Evolutionary conservation across 2,888 invertebrate genomes (phyloP).

Genomic region (Hirtodrosophila alboralis): DNA sequence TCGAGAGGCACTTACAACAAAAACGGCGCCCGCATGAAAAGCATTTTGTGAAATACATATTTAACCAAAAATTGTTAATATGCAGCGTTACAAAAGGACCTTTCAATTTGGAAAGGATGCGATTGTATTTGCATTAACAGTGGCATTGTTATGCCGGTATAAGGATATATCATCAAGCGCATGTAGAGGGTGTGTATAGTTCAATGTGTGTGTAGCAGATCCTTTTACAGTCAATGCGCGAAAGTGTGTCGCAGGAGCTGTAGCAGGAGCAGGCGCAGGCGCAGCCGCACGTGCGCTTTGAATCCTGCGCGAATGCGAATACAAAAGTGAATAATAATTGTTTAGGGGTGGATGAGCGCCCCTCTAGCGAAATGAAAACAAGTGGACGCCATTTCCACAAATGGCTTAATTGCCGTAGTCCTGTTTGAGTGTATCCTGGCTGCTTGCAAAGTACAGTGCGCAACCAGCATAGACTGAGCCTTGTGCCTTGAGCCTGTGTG

Average conservation of each 20-base stretch:
- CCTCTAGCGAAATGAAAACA: slow-evolving; percentile 69
- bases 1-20: slow-evolving; percentile 14
- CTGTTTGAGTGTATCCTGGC: slow-evolving; percentile 27
- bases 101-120: slow-evolving; percentile 66
- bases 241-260: slow-evolving; percentile 72
- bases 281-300: slow-evolving; percentile 70
- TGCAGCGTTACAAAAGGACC: slow-evolving; percentile 54
- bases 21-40: slow-evolving; percentile 66
- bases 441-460: too few species aligned
- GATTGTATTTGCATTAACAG: slow-evolving; percentile 77
- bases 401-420: slow-evolving; percentile 59
- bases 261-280: slow-evolving; percentile 72
- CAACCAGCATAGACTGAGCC: slow-evolving; percentile 45
- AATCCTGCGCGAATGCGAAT: slow-evolving; percentile 42
- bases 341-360: slow-evolving; percentile 51
- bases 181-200: slow-evolving; percentile 55
- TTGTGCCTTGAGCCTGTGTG: slow-evolving; percentile 59
- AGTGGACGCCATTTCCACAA: slow-evolving; percentile 75
- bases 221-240: slow-evolving; percentile 68
- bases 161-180: slow-evolving; percentile 49
- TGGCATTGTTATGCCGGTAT: slow-evolving; percentile 73
- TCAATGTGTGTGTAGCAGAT: slow-evolving; percentile 47
- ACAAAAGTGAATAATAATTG: background rate
- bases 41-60: slow-evolving; percentile 58
- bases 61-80: slow-evolving; percentile 70